A percentile compares a stretch with the other conserved stretches of the same genome.
Evolutionary conservation across 2,113 vertebrate species (phyloP).

Genomic region (Kobus ellipsiprymnus): DNA sequence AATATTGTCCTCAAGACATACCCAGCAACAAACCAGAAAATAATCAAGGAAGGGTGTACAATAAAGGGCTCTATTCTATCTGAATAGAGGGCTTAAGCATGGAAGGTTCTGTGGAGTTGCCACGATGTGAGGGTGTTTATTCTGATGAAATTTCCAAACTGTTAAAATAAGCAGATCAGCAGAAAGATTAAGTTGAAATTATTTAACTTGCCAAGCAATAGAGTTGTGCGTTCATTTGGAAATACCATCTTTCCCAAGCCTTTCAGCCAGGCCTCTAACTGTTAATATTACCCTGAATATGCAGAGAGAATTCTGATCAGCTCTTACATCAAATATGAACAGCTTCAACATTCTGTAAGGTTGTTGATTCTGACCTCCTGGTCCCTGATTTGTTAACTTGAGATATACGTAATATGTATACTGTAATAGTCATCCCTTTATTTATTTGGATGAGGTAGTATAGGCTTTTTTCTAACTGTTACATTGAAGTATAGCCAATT

Average conservation of each 20-base stretch:
- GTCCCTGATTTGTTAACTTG: not conserved
- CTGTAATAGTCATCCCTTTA: not conserved
- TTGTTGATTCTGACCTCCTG: not conserved
- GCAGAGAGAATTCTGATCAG: not conserved
- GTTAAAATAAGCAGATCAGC: not conserved
- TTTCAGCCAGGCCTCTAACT: not conserved
- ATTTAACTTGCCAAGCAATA: not conserved
- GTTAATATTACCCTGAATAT: not conserved
- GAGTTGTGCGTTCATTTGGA: not conserved
- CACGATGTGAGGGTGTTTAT: not conserved
- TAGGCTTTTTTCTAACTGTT: not conserved
- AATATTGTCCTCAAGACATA: not conserved
- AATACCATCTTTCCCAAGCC: not conserved
- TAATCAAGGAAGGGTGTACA: not conserved
- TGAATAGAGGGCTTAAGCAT: not conserved
- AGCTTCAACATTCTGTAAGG: not conserved
- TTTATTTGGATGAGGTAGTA: not conserved
- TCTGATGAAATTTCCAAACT: not conserved
- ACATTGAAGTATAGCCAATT: not conserved
- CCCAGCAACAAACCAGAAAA: not conserved
- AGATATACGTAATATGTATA: not conserved
- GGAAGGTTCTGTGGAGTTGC: not conserved
- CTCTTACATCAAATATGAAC: not conserved
- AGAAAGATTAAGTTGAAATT: not conserved
- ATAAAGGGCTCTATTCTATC: not conserved